Evolutionary conservation across 2,888 invertebrate genomes (phyloP), one percentile per base, ranked within the genome.

Genomic region (Dysmachus trigonus): DNA sequence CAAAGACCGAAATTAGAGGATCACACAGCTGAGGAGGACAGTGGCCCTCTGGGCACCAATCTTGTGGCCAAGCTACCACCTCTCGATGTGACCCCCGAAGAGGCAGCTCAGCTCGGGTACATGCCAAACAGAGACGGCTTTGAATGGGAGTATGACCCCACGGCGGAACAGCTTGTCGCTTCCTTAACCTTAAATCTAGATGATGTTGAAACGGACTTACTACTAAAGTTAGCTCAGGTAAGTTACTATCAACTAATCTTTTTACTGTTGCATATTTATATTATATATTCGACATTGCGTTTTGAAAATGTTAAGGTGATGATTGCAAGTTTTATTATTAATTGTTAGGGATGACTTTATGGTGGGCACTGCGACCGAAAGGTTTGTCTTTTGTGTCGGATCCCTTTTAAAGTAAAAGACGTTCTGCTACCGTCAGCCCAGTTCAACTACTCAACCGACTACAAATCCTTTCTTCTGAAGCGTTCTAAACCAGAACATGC

Each of bases 81-180:
- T 1, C 91, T 97, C 33, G 97, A 98, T 89, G 95, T 97, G 85
- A 94, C 95, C 10, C 92, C 94, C 0, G 97, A 98, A 90, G 98
- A 99, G 92, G 97, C 98, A 41, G 93, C 95, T 47, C 96, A 97
- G 90, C 93, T 99, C 10, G 97, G 98, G 1, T 99, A 98, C 90
- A 98, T 98, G 97, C 97, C 98, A 2, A 96, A 97, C 90, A 94
- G 98, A 90, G 98, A 98, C 94, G 98, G 98, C 91, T 99, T 98
- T 93, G 98, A 98, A 93, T 94, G 97, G 92, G 98, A 99, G 92
- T 98, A 96, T 92, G 98, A 98, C 91, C 95, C 95, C 90, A 97
- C 97, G 89, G 98, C 98, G 7, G 99, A 99, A 92, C 95, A 96
- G 89, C 93, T 98, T 89, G 96, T 98, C 89, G 97, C 98, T 5